Evolutionary conservation across 2,797 vertebrate genomes (phyloP), one percentile per base, ranked within the genome.

Genomic region (Sebastes vulpes): DNA sequence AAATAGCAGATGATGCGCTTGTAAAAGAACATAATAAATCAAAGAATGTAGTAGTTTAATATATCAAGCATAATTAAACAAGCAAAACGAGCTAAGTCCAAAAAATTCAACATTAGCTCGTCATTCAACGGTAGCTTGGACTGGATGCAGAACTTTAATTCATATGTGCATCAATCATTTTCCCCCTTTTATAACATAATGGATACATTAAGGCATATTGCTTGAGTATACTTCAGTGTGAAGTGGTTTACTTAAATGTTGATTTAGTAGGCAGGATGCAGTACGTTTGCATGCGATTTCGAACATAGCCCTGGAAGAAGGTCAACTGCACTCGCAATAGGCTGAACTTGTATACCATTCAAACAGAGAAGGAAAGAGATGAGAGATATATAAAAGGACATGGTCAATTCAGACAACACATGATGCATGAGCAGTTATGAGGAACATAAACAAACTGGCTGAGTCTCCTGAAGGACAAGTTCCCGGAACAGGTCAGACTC

Each of bases 141-240:
- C 25, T 16, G 14, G 12, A 57, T 18, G 25, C 53, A 56, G 14
- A 57, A 16, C 94, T 95, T 95, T 94, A 92, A 95, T 96, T 95
- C 85, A 89, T 81, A 89, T 87, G 65, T 84, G 88, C 93, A 96
- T 96, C 95, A 93, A 95, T 96, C 95, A 94, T 91, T 92, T 89
- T 42, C 25, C 80, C 53, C 72, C 63, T 84, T 81, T 87, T 77
- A 79, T 83, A 94, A 90, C 78, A 91, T 93, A 94, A 93, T 91
- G 90, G 86, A 90, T 89, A 88, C 81, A 35, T 2, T 35, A 28
- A 57, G 56, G 0, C 14, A 6, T 29, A 31, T 59, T 29, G 57
- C 57, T 59, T 29, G 18, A 59, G 28, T 59, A n/a, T 59, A 59
- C 28, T 28, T 18, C 25, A 7, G 7, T 56, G 23, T n/a, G 46